Base-by-base conservation (phyloP, 2,888 invertebrate genomes). In the Sisyra nigra region DNA sequence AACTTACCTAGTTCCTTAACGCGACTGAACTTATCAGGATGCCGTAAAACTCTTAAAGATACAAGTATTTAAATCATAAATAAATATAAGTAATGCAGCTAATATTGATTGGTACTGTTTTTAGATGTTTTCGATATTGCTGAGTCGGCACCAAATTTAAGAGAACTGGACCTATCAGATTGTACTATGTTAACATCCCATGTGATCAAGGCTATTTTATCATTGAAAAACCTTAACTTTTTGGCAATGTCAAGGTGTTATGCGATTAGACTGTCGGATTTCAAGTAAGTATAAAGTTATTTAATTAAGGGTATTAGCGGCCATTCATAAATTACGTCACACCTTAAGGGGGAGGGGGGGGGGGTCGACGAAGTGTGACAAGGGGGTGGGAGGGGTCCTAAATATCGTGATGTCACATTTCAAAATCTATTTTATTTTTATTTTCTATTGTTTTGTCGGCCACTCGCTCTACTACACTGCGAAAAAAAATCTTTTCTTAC, bases 131-230 rank as follows among this genome's bases (percentile, higher is more conserved):
- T 62, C 5, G 63, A 68, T 8, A 63, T 93, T 40, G 73, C 74
- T 1, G 53, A 57, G 10, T 70, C 76, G 5, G 88, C 88, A 56
- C 72, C 79, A 0, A 66, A 75, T 2, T 68, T 94, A 13, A 62
- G 79, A 34, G 91, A 92, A 60, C 65, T 94, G 49, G 93, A 94
- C 65, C 58, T 92, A 45, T 92, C 92, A 14, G 93, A 94, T 63
- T 85, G 87, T 53, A 78, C 82, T 6, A 67, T 71, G 13, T 61
- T 93, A 3, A 77, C 81, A 0, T 71, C 69, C 9, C 61, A 63
- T 40, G 62, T 74, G n/a, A 63, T 85, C 2, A 62, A 66, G 13
- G 61, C 67, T 53, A 67, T 85, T 36, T 58, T 71, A 35, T 60
- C 62, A 41, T 66, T 84, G 39, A 57, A 66, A 33, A 67, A 74